These are phyloP conservation scores for Temnothorax longispinosus DNA, from an alignment of 1,140 invertebrate species.

Conservation along the genomic window DNA sequence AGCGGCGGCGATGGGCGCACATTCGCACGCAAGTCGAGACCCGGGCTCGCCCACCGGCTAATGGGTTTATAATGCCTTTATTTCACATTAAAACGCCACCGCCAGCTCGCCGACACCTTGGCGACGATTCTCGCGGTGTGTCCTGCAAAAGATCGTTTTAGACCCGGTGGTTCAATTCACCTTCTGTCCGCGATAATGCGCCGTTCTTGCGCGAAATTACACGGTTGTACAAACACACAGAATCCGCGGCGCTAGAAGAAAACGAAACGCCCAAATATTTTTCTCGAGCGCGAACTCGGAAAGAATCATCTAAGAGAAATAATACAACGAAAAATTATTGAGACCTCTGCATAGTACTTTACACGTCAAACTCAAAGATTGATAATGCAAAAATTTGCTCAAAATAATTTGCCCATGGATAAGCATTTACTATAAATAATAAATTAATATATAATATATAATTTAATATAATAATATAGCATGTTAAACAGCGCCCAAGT, in stretches of 20 bases:
- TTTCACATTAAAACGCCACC: constrained; percentile 79
- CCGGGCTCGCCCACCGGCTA: constrained; percentile 68
- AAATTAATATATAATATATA: neutral
- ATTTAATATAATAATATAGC: neutral
- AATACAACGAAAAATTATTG: neutral
- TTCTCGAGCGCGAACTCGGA: neutral
- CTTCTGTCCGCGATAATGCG: constrained; percentile 20
- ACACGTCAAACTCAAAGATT: neutral
- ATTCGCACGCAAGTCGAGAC: constrained; percentile 76
- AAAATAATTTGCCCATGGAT: neutral
- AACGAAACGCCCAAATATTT: neutral
- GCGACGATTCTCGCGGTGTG: neutral
- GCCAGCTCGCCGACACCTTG: constrained; percentile 35
- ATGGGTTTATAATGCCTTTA: constrained; percentile 84
- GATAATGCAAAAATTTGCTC: neutral
- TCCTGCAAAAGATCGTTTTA: neutral
- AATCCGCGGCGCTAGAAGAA: neutral
- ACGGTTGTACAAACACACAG: neutral
- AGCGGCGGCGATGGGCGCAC: constrained; percentile 73
- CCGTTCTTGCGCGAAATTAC: constrained; percentile 16
- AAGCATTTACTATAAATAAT: neutral
- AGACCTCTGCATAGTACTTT: neutral
- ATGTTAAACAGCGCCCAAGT: neutral
- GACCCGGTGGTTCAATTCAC: neutral
- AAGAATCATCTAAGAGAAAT: neutral